Percentiles rank a stretch among this genome's conserved stretches.
Evolutionary conservation across 2,797 vertebrate genomes (phyloP).

Genomic region (Malurus splendens): DNA sequence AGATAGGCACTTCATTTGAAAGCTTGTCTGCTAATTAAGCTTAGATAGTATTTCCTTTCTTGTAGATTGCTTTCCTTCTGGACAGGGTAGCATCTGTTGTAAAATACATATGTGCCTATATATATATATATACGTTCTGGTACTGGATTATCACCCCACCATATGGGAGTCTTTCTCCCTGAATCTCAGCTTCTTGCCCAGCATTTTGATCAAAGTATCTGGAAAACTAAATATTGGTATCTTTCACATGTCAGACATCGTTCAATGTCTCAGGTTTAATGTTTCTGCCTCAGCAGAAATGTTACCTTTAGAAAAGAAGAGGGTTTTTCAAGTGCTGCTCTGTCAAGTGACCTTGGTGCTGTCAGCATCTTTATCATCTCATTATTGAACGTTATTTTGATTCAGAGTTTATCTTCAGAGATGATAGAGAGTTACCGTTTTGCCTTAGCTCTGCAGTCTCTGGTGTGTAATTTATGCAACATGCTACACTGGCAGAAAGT

Average conservation of each 20-base stretch:
- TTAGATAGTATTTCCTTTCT: not conserved
- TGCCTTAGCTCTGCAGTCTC: not conserved
- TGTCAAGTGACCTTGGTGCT: not conserved
- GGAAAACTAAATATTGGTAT: not conserved
- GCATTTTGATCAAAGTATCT: not conserved
- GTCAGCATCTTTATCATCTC: not conserved
- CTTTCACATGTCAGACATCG: not conserved
- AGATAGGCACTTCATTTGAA: not conserved
- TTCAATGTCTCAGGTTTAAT: not conserved
- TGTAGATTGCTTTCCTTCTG: not conserved
- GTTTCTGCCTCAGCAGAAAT: not conserved
- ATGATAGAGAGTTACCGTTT: not conserved
- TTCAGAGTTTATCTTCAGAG: not conserved
- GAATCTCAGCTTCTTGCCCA: not conserved
- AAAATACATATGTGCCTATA: not conserved
- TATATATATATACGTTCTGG: too few species aligned
- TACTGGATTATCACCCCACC: not conserved
- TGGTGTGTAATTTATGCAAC: rapidly evolving
- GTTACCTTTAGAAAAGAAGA: not conserved
- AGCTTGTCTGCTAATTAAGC: not conserved
- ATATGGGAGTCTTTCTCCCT: not conserved
- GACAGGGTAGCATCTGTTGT: not conserved
- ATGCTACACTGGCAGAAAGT: not conserved
- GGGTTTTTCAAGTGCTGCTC: not conserved
- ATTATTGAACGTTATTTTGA: not conserved